phyloP scores from a whole-genome alignment of 2,888 invertebrate species.

The Andricus quercusramuli region DNA sequence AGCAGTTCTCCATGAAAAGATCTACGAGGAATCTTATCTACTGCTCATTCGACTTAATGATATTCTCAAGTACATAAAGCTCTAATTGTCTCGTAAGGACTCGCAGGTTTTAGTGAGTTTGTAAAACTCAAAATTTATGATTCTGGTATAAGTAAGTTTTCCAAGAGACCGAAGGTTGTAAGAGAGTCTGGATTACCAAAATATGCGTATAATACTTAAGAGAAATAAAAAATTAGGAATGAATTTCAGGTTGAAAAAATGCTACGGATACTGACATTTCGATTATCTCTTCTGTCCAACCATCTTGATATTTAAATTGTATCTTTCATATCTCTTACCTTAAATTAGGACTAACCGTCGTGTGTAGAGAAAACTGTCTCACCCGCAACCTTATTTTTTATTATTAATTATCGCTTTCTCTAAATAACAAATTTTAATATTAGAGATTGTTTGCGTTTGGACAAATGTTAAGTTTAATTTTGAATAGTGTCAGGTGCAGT shows the following conservation, averaged over 20 bases:
- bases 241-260: neutral
- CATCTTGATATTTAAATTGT: too few relatives aligned
- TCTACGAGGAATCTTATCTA: neutral
- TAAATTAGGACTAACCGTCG: too few relatives aligned
- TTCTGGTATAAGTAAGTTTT: neutral
- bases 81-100: neutral
- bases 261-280: neutral
- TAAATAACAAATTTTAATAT: too few relatives aligned
- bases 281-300: too few relatives aligned
- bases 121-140: neutral
- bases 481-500: too few relatives aligned
- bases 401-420: too few relatives aligned
- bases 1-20: neutral
- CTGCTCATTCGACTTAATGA: neutral
- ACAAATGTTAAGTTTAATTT: too few relatives aligned
- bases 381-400: too few relatives aligned
- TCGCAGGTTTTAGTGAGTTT: neutral
- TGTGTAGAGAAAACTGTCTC: too few relatives aligned
- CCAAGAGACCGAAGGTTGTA: neutral
- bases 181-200: neutral
- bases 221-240: neutral
- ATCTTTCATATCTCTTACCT: too few relatives aligned
- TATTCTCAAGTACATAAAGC: neutral
- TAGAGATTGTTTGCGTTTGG: too few relatives aligned
- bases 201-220: neutral